Percentiles rank a stretch among this genome's conserved stretches.
Conservation (phyloP, 2,113 vertebrate species). For the Uropsilus gracilis region DNA sequence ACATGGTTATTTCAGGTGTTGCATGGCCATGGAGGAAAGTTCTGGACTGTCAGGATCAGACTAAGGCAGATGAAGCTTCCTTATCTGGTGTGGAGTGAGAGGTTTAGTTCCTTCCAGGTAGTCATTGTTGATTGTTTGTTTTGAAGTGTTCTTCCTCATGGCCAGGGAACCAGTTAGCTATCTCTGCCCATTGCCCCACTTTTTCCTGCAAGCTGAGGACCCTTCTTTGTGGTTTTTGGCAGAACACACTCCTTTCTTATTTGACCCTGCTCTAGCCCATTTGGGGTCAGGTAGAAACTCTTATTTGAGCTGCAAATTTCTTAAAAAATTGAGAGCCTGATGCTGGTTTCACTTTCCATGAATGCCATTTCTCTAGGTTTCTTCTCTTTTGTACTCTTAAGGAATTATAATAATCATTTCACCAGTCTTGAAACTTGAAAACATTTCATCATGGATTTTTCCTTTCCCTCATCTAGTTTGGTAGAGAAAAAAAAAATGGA, state of each 20-base stretch:
- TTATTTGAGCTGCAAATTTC: neutral
- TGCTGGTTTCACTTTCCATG: neutral
- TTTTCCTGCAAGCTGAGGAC: neutral
- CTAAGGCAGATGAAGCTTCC: neutral
- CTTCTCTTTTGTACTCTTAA: neutral
- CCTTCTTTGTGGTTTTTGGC: neutral
- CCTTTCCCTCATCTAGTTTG: conserved; percentile 1
- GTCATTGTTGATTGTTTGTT: neutral
- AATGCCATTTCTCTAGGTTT: neutral
- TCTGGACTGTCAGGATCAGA: neutral
- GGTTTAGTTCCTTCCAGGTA: neutral
- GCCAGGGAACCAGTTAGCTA: neutral
- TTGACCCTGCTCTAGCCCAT: neutral
- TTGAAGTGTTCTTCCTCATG: neutral
- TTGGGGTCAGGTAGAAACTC: neutral
- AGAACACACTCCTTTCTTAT: neutral
- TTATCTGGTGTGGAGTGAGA: neutral
- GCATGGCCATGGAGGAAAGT: neutral
- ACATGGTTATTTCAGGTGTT: neutral
- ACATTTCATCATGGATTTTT: neutral
- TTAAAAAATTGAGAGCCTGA: neutral
- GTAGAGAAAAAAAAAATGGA: neutral
- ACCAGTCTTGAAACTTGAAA: neutral
- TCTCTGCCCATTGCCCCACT: neutral
- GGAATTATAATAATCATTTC: neutral